Evolutionary conservation across 2,113 vertebrate genomes (phyloP).

Genomic region (Aspidoscelis tigris): DNA sequence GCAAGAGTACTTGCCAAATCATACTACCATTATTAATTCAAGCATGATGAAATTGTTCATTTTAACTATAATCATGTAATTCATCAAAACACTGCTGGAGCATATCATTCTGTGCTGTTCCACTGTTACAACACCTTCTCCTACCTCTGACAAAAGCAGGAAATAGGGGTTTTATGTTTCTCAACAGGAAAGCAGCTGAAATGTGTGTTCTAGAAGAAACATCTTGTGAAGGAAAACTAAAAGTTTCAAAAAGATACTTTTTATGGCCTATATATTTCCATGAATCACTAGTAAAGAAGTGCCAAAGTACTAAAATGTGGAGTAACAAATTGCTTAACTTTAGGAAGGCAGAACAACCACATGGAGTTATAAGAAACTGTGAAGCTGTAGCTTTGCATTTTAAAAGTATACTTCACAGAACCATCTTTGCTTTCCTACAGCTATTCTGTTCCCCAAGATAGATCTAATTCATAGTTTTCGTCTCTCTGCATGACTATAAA

Average conservation of each 20-base stretch:
- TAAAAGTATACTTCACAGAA: neutral
- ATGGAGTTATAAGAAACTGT: slow-evolving; percentile 13
- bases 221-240: slow-evolving; percentile 62
- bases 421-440: neutral
- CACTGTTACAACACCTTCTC: slow-evolving; percentile 82
- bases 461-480: neutral
- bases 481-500: neutral
- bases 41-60: slow-evolving; percentile 91
- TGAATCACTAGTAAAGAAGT: slow-evolving; percentile 45
- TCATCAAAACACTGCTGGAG: slow-evolving; percentile 90
- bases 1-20: slow-evolving; percentile 82
- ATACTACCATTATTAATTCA: slow-evolving; percentile 81
- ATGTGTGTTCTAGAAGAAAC: slow-evolving; percentile 60
- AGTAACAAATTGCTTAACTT: slow-evolving; percentile 34
- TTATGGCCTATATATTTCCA: slow-evolving; percentile 47
- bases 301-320: slow-evolving; percentile 26
- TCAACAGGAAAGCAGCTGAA: slow-evolving; percentile 72
- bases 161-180: slow-evolving; percentile 74
- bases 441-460: neutral
- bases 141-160: slow-evolving; percentile 72
- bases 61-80: slow-evolving; percentile 94
- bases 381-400: slow-evolving; percentile 28
- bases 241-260: slow-evolving; percentile 62
- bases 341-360: neutral
- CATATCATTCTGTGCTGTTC: slow-evolving; percentile 83